A percentile compares a stretch with the other conserved stretches of the same genome.
These are phyloP conservation scores for Siniperca undulata DNA, from an alignment of 2,797 vertebrate species.

Conservation along the genomic window DNA sequence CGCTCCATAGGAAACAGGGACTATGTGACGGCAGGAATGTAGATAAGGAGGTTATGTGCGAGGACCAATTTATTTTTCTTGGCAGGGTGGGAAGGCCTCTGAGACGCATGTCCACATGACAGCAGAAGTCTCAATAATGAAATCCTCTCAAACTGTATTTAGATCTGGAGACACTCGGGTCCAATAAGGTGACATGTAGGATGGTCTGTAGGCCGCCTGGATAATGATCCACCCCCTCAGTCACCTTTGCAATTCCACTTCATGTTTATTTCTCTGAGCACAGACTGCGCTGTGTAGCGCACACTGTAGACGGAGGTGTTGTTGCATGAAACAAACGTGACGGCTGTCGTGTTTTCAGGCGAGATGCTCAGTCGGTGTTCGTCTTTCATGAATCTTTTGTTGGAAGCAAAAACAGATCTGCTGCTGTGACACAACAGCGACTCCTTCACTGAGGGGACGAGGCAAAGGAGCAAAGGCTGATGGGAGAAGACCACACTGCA, in stretches of 20 bases:
- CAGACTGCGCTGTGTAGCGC: neutral
- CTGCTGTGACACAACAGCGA: neutral
- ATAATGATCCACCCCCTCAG: constrained; percentile 28
- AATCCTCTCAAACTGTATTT: constrained; percentile 54
- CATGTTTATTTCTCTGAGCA: constrained; percentile 9
- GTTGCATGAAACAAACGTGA: constrained; percentile 6
- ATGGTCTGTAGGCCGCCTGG: constrained; percentile 8
- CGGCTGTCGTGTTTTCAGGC: neutral
- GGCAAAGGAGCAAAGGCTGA: neutral
- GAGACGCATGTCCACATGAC: constrained; percentile 56
- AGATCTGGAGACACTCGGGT: constrained; percentile 30
- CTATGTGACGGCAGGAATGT: constrained; percentile 51
- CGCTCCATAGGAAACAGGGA: constrained; percentile 35
- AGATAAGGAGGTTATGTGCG: constrained; percentile 68
- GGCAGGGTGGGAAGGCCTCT: constrained; percentile 64
- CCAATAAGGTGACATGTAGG: constrained; percentile 31
- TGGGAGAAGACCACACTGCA: constrained; percentile 2
- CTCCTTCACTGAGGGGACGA: neutral
- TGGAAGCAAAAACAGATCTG: neutral
- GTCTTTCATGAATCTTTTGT: neutral
- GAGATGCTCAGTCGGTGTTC: neutral
- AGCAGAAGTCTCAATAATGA: constrained; percentile 59
- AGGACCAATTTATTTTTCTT: constrained; percentile 75
- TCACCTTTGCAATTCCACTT: constrained; percentile 12
- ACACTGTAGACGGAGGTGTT: no score